Evolutionary conservation across 30 jellyfish, hydroid and myxozoan species (phyloP), one percentile per base, ranked within the genome.

Genomic region (Pelagia noctiluca): DNA sequence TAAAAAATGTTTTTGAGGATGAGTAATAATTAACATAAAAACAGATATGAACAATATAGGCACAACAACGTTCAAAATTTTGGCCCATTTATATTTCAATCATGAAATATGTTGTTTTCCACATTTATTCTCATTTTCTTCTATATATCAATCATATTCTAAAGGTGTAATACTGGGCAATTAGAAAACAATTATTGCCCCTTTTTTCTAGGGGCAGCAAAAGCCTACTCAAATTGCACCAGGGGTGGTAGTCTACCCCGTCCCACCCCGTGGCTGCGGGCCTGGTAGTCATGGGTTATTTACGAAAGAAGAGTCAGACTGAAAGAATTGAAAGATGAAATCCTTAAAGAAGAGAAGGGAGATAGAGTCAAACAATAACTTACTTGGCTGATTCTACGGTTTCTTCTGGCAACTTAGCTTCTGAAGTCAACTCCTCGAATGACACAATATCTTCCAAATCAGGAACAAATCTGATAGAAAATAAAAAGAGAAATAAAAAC

Each of bases 371-470:
- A 60, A 60, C 72, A 4, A 4, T n/a, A 24, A 60, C 92, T 54
- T 85, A 92, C 98, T 73, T 92, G 28, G 98, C 95, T 28, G 98
- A 95, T 29, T 76, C 90, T 46, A 72, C 65, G 46, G 98, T 77
- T 82, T 85, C 98, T 2, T 49, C 89, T 35, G 96, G 84, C 32
- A 92, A 88, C 24, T 77, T 87, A 11, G 98, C 98, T 67, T 92
- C 98, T 16, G 84, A 79, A 42, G 90, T 65, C 28, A 92, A 81
- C 75, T 92, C 98, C 75, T 92, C 97, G 69, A 92, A 92, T 29
- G 85, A 79, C 34, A 92, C 97, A 57, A 92, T 92, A 65, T 92
- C 98, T 42, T 92, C 98, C 11, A 92, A 87, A 50, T 92, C 98
- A 16, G 98, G 98, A 35, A 92, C 84, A 68, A 92, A 92, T 61